Base-by-base conservation (phyloP, 2,888 invertebrate genomes). In the Caenorhabditis panamensis region DNA sequence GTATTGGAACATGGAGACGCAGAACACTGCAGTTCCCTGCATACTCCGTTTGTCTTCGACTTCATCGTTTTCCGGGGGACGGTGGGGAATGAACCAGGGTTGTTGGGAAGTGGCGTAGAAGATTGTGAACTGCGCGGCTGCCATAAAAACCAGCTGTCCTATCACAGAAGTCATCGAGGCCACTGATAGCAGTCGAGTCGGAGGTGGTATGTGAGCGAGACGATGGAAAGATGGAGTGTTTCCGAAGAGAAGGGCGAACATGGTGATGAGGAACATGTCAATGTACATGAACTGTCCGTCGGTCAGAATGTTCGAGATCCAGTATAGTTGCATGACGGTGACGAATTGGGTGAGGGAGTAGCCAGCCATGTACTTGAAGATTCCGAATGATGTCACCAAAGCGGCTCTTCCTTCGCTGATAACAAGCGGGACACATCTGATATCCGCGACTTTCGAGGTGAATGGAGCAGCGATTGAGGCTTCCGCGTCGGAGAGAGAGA, bases 311-410 rank as follows among this genome's bases (percentile, higher is more conserved):
- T 90, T 90, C 36, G 84, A 85, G 64, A 91, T 86, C 86, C 87
- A 92, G 88, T 93, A 93, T 2, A 93, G 90, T 44, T 93, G 91
- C 80, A 93, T 91, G 36, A 93, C 93, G 62, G 93, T 92, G 13
- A 92, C 89, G 87, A 93, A 96, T 92, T 96, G 96, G 66, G 95
- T 95, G 54, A 96, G 77, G 37, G 90, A 91, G 92, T 98, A 98
- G 0, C 95, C 94, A 0, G 97, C 96, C 97, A 98, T 98, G 93
- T 96, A 98, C 90, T 97, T 97, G 93, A 99, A 98, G 87, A 97
- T 95, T 1, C 97, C 97, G 92, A 97, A 97, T 51, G 96, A 96
- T 0, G 98, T 98, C 36, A 96, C 95, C 6, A 99, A 92, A 0
- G 98, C 97, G 0, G 96, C 96, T 0, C 98, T 93, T 0, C 97